Percentiles rank a stretch among this genome's conserved stretches.
These are phyloP conservation scores for Poeciliopsis gracilis DNA, from an alignment of 2,797 vertebrate genomes.

Conservation along the genomic window DNA sequence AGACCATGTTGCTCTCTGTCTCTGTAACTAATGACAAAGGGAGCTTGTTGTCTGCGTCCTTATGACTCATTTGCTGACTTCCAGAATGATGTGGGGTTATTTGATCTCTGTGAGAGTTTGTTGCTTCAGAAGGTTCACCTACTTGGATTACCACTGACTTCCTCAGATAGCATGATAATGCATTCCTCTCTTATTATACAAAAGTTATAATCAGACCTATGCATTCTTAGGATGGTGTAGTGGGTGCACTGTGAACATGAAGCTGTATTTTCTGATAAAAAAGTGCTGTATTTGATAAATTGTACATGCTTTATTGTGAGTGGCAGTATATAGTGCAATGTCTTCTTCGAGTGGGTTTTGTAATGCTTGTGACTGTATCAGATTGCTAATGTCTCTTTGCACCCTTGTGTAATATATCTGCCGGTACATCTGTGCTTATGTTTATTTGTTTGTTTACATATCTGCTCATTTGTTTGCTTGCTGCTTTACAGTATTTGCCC, in stretches of 20 bases:
- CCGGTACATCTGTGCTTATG: slow-evolving; percentile 41
- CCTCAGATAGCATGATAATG: slow-evolving; percentile 35
- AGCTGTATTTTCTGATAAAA: neutral
- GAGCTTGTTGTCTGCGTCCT: slow-evolving; percentile 13
- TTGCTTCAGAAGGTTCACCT: slow-evolving; percentile 45
- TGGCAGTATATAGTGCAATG: neutral
- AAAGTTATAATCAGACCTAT: too few species aligned
- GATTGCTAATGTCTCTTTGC: slow-evolving; percentile 38
- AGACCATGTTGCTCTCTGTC: neutral
- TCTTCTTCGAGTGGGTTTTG: neutral
- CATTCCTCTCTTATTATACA: slow-evolving; percentile 27
- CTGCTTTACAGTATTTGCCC: slow-evolving; percentile 6
- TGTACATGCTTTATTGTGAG: neutral
- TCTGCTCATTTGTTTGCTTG: slow-evolving; percentile 17
- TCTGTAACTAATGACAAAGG: neutral
- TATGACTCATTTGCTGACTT: slow-evolving; percentile 46
- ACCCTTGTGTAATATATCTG: slow-evolving; percentile 33
- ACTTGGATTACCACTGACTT: slow-evolving; percentile 61
- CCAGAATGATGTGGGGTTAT: slow-evolving; percentile 44
- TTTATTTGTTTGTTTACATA: slow-evolving; percentile 37
- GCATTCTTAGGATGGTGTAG: neutral
- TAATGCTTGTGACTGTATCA: slow-evolving; percentile 7
- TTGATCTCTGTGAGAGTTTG: slow-evolving; percentile 68
- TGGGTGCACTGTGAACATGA: neutral
- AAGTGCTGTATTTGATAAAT: neutral